phyloP scores from a whole-genome alignment of 2,888 invertebrate species.

The Drosophila multiciliata region DNA sequence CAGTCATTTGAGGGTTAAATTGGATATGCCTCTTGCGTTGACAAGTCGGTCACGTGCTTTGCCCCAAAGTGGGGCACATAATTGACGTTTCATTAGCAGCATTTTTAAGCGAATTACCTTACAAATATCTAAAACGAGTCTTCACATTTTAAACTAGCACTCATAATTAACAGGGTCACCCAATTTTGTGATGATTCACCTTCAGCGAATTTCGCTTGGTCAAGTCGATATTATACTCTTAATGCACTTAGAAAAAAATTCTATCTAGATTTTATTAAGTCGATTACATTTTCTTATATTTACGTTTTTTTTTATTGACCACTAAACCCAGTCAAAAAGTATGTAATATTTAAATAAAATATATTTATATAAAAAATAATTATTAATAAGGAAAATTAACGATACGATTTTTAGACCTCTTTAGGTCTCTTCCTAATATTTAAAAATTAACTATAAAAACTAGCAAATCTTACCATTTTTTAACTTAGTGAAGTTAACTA shows the following conservation, averaged over 20 bases:
- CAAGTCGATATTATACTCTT: conserved; percentile 23
- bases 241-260: background rate
- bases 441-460: background rate
- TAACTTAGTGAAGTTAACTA: background rate
- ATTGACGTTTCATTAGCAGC: conserved; percentile 78
- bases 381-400: background rate
- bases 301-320: background rate
- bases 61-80: conserved; percentile 67
- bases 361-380: background rate
- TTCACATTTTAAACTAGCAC: conserved; percentile 33
- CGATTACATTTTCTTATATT: background rate
- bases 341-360: background rate
- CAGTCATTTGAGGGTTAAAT: conserved; percentile 82
- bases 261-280: background rate
- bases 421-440: background rate
- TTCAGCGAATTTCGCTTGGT: conserved; percentile 32
- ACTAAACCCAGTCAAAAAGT: no score
- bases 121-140: conserved; percentile 53
- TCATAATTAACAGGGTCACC: conserved; percentile 42
- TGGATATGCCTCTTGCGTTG: conserved; percentile 76
- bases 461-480: background rate
- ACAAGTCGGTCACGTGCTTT: conserved; percentile 78
- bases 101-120: conserved; percentile 65
- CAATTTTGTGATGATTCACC: conserved; percentile 8
- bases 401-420: background rate